phyloP scores from a whole-genome alignment of 2,797 vertebrate genomes.

The Paramormyrops hopkinsi region DNA sequence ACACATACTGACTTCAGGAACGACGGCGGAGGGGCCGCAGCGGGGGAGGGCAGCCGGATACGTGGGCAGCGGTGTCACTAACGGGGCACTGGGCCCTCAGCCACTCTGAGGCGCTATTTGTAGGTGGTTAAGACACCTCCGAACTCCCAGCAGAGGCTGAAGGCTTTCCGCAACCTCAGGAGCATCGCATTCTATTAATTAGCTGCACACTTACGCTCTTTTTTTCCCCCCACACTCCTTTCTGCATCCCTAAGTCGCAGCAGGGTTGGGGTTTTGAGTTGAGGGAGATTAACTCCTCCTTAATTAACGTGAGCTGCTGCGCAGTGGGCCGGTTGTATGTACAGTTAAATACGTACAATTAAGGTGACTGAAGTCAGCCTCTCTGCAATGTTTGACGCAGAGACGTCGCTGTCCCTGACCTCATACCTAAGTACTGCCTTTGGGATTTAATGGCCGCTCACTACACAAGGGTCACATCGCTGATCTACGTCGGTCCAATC shows the following conservation, averaged over 20 bases:
- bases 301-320: neutral
- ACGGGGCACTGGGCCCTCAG: neutral
- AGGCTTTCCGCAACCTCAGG: neutral
- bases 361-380: neutral
- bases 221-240: neutral
- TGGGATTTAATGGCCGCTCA: constrained; percentile 7
- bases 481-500: neutral
- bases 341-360: neutral
- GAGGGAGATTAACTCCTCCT: neutral
- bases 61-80: neutral
- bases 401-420: neutral
- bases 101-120: neutral
- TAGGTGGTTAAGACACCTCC: neutral
- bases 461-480: constrained; percentile 7
- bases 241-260: neutral
- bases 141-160: neutral
- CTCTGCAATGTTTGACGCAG: neutral
- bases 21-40: neutral
- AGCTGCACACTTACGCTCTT: neutral
- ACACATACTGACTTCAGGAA: neutral
- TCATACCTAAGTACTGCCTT: neutral
- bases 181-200: neutral
- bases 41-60: neutral
- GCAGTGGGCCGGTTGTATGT: neutral
- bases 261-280: neutral